These are phyloP conservation scores for Arge pagana DNA, from an alignment of 2,888 invertebrate species.

Conservation along the genomic window DNA sequence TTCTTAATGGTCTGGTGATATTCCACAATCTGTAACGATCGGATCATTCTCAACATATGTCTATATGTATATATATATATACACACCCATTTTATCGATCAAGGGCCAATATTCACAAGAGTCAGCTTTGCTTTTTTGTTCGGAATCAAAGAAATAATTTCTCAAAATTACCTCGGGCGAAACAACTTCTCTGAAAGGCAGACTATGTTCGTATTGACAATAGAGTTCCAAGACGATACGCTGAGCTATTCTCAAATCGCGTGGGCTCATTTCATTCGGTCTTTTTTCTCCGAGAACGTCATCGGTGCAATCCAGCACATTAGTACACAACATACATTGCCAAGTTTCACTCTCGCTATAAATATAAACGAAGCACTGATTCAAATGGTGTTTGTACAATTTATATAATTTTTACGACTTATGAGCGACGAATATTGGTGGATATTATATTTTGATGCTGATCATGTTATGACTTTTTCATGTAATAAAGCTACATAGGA, in stretches of 20 bases:
- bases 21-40: conserved; percentile 69
- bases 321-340: conserved; percentile 89
- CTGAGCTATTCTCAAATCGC: conserved; percentile 76
- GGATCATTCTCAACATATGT: too few relatives aligned
- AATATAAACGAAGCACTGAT: conserved; percentile 34
- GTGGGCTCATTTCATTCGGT: conserved; percentile 61
- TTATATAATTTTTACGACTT: too few relatives aligned
- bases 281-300: conserved; percentile 59
- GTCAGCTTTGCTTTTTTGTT: not conserved
- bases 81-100: too few relatives aligned
- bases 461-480: too few relatives aligned
- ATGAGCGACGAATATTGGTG: too few relatives aligned
- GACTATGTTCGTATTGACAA: conserved; percentile 88
- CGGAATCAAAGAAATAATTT: not conserved
- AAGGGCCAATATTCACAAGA: too few relatives aligned
- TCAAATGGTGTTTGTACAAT: too few relatives aligned
- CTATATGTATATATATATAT: not conserved
- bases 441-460: too few relatives aligned
- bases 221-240: conserved; percentile 87
- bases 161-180: conserved; percentile 68
- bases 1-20: conserved; percentile 73
- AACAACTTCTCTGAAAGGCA: conserved; percentile 86
- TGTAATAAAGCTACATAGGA: too few relatives aligned
- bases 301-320: conserved; percentile 71
- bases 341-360: conserved; percentile 83